Evolutionary conservation across 2,797 vertebrate genomes (phyloP).

Genomic region (Ctenosaura bakeri): DNA sequence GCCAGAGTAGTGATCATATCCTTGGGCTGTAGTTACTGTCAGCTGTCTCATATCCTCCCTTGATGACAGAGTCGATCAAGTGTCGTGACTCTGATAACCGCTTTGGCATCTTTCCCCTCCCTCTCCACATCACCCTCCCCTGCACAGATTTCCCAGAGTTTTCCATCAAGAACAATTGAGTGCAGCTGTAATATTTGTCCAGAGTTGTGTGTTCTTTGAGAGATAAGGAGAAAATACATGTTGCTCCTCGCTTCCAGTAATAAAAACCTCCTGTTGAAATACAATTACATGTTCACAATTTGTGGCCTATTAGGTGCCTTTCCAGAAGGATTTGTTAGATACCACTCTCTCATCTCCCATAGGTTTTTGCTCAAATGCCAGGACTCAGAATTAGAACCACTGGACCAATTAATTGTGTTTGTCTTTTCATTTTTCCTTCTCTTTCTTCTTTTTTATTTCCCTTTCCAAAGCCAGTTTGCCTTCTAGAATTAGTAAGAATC

Average conservation of each 20-base stretch:
- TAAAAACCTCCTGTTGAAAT: constrained; percentile 31
- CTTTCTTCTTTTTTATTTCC: not conserved
- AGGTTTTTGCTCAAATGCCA: constrained; percentile 61
- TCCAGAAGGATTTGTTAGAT: constrained; percentile 71
- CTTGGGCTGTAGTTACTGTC: constrained; percentile 27
- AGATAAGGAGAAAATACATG: constrained; percentile 53
- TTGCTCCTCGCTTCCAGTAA: constrained; percentile 61
- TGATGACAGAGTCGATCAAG: not conserved
- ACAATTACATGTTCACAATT: constrained; percentile 28
- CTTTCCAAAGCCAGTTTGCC: constrained; percentile 47
- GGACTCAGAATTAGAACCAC: constrained; percentile 51
- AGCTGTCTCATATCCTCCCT: not conserved
- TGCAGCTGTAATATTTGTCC: constrained; percentile 28
- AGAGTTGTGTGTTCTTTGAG: not conserved
- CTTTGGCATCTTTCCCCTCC: constrained; percentile 23
- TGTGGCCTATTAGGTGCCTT: constrained; percentile 41
- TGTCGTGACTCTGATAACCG: not conserved
- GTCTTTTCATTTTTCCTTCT: constrained; percentile 23
- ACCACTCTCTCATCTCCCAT: constrained; percentile 49
- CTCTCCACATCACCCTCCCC: not conserved
- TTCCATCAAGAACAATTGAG: constrained; percentile 36
- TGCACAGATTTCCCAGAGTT: not conserved
- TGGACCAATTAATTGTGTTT: constrained; percentile 58
- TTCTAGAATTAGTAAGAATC: constrained; percentile 54
- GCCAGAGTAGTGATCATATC: not conserved